phyloP scores from a whole-genome alignment of 1,140 invertebrate species.

The Cyclina sinensis region DNA sequence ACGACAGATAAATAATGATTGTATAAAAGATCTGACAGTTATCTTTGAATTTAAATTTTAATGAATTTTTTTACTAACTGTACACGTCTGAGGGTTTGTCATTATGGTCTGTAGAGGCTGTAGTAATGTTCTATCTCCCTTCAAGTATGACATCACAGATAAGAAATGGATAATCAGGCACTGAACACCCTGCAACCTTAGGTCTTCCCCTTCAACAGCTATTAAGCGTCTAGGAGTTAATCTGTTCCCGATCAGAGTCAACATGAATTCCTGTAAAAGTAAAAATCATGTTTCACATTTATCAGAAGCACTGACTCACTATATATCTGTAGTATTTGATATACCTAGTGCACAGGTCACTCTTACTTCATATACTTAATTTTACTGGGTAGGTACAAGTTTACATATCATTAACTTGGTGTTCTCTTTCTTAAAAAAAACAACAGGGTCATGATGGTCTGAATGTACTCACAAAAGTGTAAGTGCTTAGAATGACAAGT shows the following conservation, averaged over 20 bases:
- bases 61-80: neutral
- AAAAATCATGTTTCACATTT: no score
- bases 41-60: no score
- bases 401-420: no score
- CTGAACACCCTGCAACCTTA: slow-evolving; percentile 50
- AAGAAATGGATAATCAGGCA: slow-evolving; percentile 59
- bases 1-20: no score
- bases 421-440: no score
- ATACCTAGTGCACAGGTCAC: no score
- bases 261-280: neutral
- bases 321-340: neutral
- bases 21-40: no score
- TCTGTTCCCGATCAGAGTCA: slow-evolving; percentile 52
- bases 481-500: no score
- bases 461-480: no score
- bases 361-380: no score
- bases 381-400: no score
- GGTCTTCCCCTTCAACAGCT: neutral
- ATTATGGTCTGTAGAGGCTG: slow-evolving; percentile 1
- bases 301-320: neutral
- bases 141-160: slow-evolving; percentile 17
- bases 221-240: slow-evolving; percentile 46
- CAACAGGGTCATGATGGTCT: no score
- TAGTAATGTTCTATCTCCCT: slow-evolving; percentile 19
- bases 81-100: neutral